Evolutionary conservation across 2,113 vertebrate genomes (phyloP), one percentile per base, ranked within the genome.

Genomic region (Anarrhichthys ocellatus): DNA sequence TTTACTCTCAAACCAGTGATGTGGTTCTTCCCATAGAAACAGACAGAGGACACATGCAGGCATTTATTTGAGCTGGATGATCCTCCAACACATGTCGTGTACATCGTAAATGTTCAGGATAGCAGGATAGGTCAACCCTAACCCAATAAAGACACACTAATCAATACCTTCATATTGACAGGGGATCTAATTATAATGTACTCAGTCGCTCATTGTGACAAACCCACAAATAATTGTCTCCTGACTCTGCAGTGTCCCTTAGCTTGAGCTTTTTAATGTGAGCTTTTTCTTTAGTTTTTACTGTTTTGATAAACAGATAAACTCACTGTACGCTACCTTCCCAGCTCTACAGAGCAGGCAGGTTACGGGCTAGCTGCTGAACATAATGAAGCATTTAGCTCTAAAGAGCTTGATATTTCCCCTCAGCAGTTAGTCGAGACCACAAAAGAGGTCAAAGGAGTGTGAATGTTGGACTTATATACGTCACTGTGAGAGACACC

Each of bases 1-100:
- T 78, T 76, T 66, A 38, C 32, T 46, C 44, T 66, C n/a, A 27
- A 56, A 56, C 44, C 24, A 59, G 24, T 14, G 9, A 50, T 24
- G 32, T 38, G 18, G 48, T 50, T 73, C n/a, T 50, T 40, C 17
- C 3, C 32, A 42, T 24, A 46, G 24, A 63, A 32, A 27, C 40
- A 52, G 17, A 40, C 3, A 42, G 34, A 63, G 20, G 64, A 40
- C 8, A 24, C n/a, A 64, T 44, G 10, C 3, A 54, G 36, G 18
- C 24, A 22, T 68, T 59, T 61, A 24, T 11, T 44, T 69, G 42
- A 44, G 44, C 10, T 20, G 9, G 46, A 18, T 58, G 36, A 46
- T 34, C 6, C 9, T 66, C 17, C 1, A 54, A 14, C 62, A 65
- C 42, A 70, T 20, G 17, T 27, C 68, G 17, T 15, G 46, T 32